A percentile compares a stretch with the other conserved stretches of the same genome.
These are phyloP conservation scores for Phymorhynchus buccinoides DNA, from an alignment of 1,140 invertebrate genomes.

Conservation along the genomic window DNA sequence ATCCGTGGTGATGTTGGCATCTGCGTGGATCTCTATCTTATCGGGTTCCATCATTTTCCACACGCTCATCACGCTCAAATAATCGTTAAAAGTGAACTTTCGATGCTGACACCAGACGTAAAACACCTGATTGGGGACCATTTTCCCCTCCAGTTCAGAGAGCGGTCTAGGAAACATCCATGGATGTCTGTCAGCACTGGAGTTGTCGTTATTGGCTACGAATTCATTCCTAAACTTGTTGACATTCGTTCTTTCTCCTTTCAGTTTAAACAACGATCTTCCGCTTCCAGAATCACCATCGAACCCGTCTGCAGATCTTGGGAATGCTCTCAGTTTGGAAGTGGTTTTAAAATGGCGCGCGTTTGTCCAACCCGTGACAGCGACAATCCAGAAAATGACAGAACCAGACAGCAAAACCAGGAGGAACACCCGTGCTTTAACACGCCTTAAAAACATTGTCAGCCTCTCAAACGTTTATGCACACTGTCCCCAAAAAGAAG, in stretches of 20 bases:
- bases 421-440: background rate
- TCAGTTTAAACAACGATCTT: background rate
- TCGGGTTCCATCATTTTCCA: slow-evolving; percentile 61
- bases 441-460: background rate
- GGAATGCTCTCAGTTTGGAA: background rate
- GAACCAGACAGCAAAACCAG: background rate
- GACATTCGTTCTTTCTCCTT: background rate
- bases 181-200: background rate
- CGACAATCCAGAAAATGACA: background rate
- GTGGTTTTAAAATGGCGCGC: background rate
- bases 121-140: slow-evolving; percentile 36
- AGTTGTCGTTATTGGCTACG: too few species aligned
- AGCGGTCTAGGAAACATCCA: slow-evolving; percentile 48
- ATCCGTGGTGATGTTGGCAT: slow-evolving; percentile 34
- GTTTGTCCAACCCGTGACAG: background rate
- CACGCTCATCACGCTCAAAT: slow-evolving; percentile 42
- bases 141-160: slow-evolving; percentile 46
- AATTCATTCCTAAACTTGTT: too few species aligned
- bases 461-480: background rate
- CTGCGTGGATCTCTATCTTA: slow-evolving; percentile 52
- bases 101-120: slow-evolving; percentile 40
- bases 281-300: background rate
- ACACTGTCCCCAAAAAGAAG: too few species aligned
- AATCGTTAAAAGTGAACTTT: slow-evolving; percentile 33
- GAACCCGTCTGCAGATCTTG: background rate